These are phyloP conservation scores for Amphipoea lucens DNA, from an alignment of 2,888 invertebrate genomes.

Conservation along the genomic window DNA sequence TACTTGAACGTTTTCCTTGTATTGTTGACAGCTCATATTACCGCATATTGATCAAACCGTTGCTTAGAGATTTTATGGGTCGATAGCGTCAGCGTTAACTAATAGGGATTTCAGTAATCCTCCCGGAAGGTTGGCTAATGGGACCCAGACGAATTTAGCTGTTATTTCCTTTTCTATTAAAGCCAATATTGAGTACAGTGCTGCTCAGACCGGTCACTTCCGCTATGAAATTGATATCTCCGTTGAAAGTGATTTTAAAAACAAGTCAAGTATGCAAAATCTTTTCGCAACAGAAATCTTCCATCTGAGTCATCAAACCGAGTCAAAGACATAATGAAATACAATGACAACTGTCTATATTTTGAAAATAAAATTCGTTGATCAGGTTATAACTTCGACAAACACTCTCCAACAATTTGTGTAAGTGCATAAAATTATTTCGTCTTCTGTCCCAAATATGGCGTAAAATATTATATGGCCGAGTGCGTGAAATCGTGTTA, in stretches of 20 bases:
- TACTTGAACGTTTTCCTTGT: constrained; percentile 55
- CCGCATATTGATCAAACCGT: constrained; percentile 61
- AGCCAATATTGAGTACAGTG: constrained; percentile 25
- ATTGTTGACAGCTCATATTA: constrained; percentile 61
- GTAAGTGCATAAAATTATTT: constrained; percentile 50
- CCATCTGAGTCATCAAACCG: constrained; percentile 56
- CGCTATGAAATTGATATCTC: constrained; percentile 58
- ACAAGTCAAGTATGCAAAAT: constrained; percentile 50
- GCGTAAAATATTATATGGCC: constrained; percentile 57
- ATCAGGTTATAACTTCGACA: constrained; percentile 40
- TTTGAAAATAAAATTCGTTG: constrained; percentile 46
- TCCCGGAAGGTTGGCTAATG: constrained; percentile 58
- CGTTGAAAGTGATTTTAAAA: constrained; percentile 57
- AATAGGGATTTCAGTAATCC: constrained; percentile 66
- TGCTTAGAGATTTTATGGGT: constrained; percentile 55
- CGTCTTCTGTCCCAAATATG: constrained; percentile 52
- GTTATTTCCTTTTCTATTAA: constrained; percentile 26
- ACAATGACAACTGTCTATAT: constrained; percentile 29
- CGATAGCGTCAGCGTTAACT: constrained; percentile 57
- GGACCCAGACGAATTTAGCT: constrained; percentile 25
- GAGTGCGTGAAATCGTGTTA: constrained; percentile 57
- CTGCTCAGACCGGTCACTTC: constrained; percentile 39
- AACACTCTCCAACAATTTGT: constrained; percentile 44
- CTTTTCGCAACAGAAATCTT: constrained; percentile 49
- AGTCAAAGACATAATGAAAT: constrained; percentile 43